Base-by-base conservation (phyloP, 2,797 vertebrate genomes). In the Semotilus atromaculatus region DNA sequence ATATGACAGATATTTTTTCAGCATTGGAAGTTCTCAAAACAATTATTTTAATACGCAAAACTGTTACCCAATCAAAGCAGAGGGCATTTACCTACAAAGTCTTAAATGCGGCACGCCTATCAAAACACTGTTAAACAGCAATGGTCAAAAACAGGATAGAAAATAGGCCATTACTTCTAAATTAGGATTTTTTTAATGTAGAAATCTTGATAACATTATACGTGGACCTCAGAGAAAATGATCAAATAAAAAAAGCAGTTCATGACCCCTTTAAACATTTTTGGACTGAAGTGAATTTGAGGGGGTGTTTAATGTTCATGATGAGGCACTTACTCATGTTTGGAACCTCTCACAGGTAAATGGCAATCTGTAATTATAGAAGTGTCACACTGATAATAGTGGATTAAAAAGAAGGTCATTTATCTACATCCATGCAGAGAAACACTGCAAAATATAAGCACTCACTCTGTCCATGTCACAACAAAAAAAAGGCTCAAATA, bases 261-360 rank as follows among this genome's bases (percentile, higher is more conserved):
- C 3, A 64, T 64, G 62, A 64, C 62, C 14, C 62, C 29, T 64
- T 64, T 45, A 60, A 84, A 70, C 36, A 60, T 71, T 58, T 83
- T 78, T 78, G 48, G 64, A 78, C 64, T 77, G 64, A 84, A 78
- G 66, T 84, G 66, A 78, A 70, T 78, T 70, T 58, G 74, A 84
- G 82, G 64, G 82, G 66, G 74, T 45, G 82, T 60, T 68, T 84
- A 77, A 71, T 78, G 82, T 26, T 48, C 64, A 60, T 71, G 36
- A 58, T 78, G 66, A 78, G 40, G 66, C 66, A 60, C 74, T 83
- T 68, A 58, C 58, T 62, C n/a, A 29, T 67, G 13, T 71, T 66
- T 70, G 19, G 21, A 70, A 71, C 74, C 82, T 84, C 75, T 84
- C 66, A 70, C 82, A 84, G 82, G 51, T 84, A 78, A 84, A 84